Evolutionary conservation across 2,113 vertebrate species (phyloP), one percentile per base, ranked within the genome.

Genomic region (Cyprinus carpio): DNA sequence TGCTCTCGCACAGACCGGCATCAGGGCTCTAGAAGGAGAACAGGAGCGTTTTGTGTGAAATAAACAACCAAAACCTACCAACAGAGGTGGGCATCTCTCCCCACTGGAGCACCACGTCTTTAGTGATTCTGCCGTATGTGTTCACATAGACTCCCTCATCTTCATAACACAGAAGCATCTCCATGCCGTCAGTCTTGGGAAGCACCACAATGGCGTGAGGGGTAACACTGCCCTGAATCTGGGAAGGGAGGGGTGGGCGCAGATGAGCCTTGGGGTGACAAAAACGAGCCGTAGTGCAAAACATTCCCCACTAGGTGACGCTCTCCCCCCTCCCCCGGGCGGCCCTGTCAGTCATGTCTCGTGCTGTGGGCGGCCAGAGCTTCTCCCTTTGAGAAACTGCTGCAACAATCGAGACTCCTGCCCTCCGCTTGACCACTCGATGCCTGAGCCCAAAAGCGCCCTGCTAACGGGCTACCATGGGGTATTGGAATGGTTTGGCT

Each of bases 61-160:
- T 49, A 89, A 86, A 86, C 81, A 86, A 87, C 84, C 82, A 81
- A 83, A 82, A 96, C 97, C 92, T 97, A 99, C 98, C 98, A 93
- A 99, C 98, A 11, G 98, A 99, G 81, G 98, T 99, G 92, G 98
- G 98, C 98, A 99, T 99, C 94, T 99, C 98, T 94, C 98, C 98
- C 98, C 98, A 99, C 94, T 99, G 98, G 87, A 99, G 97, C 95
- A 99, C 98, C 95, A 99, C 98, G 88, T 99, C 98, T 94, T 99
- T 99, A 89, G 98, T 99, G 94, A 99, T 99, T 89, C 98, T 96
- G 85, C 98, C 98, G 2, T 99, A 99, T 88, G 98, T 99, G 95
- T 98, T 99, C 79, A 99, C 98, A 18, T 99, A 99, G 64, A 99
- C 98, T 20, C 98, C 98, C 88, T 99, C 98, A 84, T 99, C 98